Evolutionary conservation across 2,888 invertebrate genomes (phyloP), one percentile per base, ranked within the genome.

Genomic region (Carpatolechia fugitivella): DNA sequence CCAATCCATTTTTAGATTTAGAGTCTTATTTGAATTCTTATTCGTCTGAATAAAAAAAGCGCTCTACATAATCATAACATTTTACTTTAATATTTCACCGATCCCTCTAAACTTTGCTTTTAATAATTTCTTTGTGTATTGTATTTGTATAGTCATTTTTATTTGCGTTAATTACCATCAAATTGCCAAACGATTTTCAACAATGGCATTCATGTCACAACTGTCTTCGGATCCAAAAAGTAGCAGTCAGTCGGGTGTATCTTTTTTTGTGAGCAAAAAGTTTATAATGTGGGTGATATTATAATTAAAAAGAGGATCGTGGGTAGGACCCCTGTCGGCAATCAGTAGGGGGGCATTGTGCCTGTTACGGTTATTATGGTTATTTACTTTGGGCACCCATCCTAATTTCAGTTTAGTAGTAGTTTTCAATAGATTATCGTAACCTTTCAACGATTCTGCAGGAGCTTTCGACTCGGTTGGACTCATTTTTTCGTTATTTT

Each of bases 261-360:
- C 56, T 58, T 63, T 68, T 64, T 61, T 71, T 68, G 61, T 68
- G 60, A 61, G 54, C 72, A 76, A 82, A 84, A 85, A 83, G 68
- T 77, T 81, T 82, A 79, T 85, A 86, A 85, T 85, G 83, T 85
- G 81, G 84, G 81, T 90, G 90, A 90, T 90, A 89, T 89, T 87
- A 82, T 90, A 90, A 90, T 90, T 89, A 87, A 82, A 85, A 82
- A 77, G 80, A 72, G 80, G 74, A 73, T 73, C 70, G 69, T 69
- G 78, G 82, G 76, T 70, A 70, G 76, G 72, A 76, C 82, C 82
- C 84, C 83, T 82, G 82, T 77, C 74, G 83, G 60, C 72, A 74
- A 68, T 46, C 87, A 70, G 80, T 82, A 77, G 90, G 89, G 76
- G 77, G 66, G 66, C 80, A 80, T 90, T 90, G 88, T 89, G 73